Base-by-base conservation (phyloP, 2,797 vertebrate species). In the Apogon talboti region DNA sequence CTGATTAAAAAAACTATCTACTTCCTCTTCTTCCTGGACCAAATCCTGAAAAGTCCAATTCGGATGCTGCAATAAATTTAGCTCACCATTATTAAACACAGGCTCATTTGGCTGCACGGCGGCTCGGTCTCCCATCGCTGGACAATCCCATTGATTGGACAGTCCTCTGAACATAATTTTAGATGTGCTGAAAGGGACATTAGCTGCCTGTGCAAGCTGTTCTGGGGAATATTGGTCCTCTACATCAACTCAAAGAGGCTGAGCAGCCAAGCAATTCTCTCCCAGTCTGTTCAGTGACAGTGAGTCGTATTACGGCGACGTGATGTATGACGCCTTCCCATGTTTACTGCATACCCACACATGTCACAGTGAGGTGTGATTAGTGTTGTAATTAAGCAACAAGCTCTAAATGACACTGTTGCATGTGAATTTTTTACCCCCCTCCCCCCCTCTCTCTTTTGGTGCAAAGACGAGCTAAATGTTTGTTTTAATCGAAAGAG, bases 161-260 rank as follows among this genome's bases (percentile, higher is more conserved):
- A 71, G 53, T 76, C 81, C 75, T 88, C 69, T 67, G 78, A 82
- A 86, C 85, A 89, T 84, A 85, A 90, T 86, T 88, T 88, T 79
- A 86, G 85, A 88, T 44, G 70, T 74, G 86, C 81, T 87, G 81
- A 90, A 84, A 88, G 68, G 80, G 77, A 86, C 79, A 81, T 90
- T 87, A 85, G 81, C 84, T 82, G 78, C 70, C 73, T 74, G 62
- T 53, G 79, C 82, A 82, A 82, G 80, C 82, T 84, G 82, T 84
- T 87, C 69, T 44, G 7, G 76, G 78, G 75, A 84, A 83, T 82
- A 86, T 84, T 81, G 75, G 69, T 65, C 57, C 66, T 75, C 73
- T 86, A 76, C 46, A 81, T 83, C 79, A 83, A 71, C 65, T 68
- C 74, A 78, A 75, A 81, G 75, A 74, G 64, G 67, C 79, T 46